phyloP scores from a whole-genome alignment of 2,113 vertebrate species.

The Saimiri boliviensis region DNA sequence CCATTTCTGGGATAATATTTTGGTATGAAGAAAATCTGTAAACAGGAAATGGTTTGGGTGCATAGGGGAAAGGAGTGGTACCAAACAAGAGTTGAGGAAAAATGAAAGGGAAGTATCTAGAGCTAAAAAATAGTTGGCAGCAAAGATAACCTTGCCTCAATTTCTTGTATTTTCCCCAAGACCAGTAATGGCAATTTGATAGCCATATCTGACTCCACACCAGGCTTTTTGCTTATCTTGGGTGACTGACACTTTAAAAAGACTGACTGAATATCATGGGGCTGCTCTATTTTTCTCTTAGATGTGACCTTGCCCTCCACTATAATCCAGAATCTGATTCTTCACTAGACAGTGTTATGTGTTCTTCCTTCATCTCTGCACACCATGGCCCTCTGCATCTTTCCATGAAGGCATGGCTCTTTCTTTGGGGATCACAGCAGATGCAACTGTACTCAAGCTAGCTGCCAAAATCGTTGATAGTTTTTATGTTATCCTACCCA shows the following conservation, averaged over 20 bases:
- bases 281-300: background rate
- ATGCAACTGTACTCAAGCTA: background rate
- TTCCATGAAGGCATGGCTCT: background rate
- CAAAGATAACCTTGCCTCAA: background rate
- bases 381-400: background rate
- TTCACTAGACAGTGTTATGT: background rate
- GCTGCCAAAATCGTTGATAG: background rate
- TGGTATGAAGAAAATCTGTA: background rate
- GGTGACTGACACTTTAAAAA: background rate
- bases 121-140: background rate
- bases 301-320: accelerated
- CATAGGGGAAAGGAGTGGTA: background rate
- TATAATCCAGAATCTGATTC: background rate
- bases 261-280: background rate
- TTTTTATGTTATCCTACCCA: background rate
- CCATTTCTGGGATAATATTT: constrained; percentile 2
- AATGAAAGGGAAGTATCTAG: background rate
- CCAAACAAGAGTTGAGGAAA: background rate
- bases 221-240: background rate
- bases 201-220: background rate
- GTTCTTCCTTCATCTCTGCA: background rate
- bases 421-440: background rate
- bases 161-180: background rate
- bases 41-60: background rate
- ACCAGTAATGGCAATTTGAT: background rate